phyloP scores from a whole-genome alignment of 2,888 invertebrate genomes.

The Nycteola revayana region DNA sequence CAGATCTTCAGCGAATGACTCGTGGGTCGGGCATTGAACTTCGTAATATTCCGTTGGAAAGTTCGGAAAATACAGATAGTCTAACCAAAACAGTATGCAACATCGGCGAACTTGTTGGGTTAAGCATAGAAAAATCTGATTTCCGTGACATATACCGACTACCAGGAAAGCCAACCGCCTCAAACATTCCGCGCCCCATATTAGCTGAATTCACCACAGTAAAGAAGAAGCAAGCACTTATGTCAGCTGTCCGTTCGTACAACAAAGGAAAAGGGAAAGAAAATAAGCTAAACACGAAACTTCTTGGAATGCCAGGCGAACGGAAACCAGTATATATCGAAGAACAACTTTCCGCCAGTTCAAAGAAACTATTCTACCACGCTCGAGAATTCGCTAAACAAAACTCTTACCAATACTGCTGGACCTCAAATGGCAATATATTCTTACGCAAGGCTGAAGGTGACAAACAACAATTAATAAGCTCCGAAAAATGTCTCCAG shows the following conservation, averaged over 20 bases:
- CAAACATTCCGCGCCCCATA: conserved; percentile 1
- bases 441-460: not conserved
- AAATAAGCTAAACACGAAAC: not conserved
- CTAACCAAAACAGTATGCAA: conserved; percentile 2
- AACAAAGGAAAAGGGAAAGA: not conserved
- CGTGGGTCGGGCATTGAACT: conserved; percentile 4
- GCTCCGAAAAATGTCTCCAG: not conserved
- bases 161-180: not conserved
- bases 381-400: not conserved
- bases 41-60: conserved; percentile 1
- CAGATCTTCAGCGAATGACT: conserved; percentile 1
- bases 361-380: conserved; percentile 1
- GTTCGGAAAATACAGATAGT: not conserved
- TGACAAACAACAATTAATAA: not conserved
- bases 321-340: not conserved
- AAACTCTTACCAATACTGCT: not conserved
- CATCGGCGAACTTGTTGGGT: conserved; percentile 4
- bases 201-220: conserved; percentile 1
- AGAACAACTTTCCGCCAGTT: not conserved
- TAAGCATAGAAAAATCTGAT: not conserved
- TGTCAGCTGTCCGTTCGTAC: not conserved
- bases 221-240: not conserved
- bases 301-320: not conserved
- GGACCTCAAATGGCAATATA: not conserved
- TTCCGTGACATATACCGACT: conserved; percentile 3